Evolutionary conservation across 2,797 vertebrate genomes (phyloP), one percentile per base, ranked within the genome.

Genomic region (Sebastes vulpes): DNA sequence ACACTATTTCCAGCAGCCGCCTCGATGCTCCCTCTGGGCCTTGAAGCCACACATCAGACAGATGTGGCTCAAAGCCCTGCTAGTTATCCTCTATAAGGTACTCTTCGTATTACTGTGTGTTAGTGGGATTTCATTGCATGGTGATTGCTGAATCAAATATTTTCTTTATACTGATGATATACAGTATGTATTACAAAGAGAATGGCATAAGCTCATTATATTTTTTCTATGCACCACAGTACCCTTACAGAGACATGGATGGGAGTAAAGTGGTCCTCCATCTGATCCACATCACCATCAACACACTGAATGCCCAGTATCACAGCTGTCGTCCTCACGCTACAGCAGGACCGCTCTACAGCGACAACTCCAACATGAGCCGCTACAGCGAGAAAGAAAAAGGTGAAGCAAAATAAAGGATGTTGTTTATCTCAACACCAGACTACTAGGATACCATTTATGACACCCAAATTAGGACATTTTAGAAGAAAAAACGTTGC

Each of bases 361-460:
- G 98, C 56, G 99, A 99, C 96, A 99, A 97, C 96, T 99, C 98
- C 90, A 99, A 99, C 93, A 97, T 98, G 92, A 99, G 98, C 95
- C 97, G 98, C 92, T 99, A 99, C 95, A 99, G 98, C 42, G 98
- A 99, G 81, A 99, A 99, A 84, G 99, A 99, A 86, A 99, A 99
- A 98, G 98, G 98, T 99, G 92, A 56, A 21, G 16, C 4, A 65
- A 46, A 64, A 67, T 28, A 23, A 21, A 28, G 25, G 29, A 21
- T 59, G 3, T 18, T 64, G 4, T 54, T 71, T 46, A 66, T 35
- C 46, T 50, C 42, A 18, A 46, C 42, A 46, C 42, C 42, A 46
- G 42, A 46, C 14, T 46, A 18, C 14, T 46, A 46, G 2, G 18
- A n/a, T 31, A 32, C 4, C 6, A 48, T 72, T 63, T 20, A 23